A percentile compares a stretch with the other conserved stretches of the same genome.
Evolutionary conservation across 2,113 vertebrate species (phyloP).

Genomic region (Bambusicola thoracicus): DNA sequence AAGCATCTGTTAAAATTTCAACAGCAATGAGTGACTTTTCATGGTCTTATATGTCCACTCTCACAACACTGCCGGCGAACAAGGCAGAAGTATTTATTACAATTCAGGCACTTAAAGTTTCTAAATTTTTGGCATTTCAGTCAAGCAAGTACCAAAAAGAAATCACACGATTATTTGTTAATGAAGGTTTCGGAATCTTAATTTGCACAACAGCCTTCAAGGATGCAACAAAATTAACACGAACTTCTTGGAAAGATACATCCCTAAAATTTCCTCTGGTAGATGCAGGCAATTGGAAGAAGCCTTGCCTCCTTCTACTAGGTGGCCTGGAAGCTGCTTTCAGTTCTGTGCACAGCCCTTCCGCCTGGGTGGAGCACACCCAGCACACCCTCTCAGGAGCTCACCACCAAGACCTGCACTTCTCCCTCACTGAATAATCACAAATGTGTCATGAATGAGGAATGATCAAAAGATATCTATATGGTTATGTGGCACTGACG

Average conservation of each 20-base stretch:
- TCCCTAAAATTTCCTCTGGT: background rate
- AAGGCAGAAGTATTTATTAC: background rate
- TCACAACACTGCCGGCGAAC: background rate
- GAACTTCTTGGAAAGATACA: background rate
- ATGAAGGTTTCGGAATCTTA: background rate
- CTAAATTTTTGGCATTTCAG: background rate
- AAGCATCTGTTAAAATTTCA: background rate
- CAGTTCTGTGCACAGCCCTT: background rate
- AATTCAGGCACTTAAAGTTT: background rate
- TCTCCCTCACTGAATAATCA: background rate
- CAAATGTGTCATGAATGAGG: background rate
- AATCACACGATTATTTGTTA: background rate
- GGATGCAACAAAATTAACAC: background rate
- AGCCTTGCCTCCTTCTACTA: background rate
- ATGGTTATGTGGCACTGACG: background rate
- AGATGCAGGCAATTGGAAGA: background rate
- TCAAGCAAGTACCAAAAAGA: background rate
- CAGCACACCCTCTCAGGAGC: background rate
- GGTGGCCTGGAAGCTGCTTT: constrained; percentile 4
- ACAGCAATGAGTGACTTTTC: background rate
- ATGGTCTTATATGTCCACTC: background rate
- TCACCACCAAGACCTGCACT: background rate
- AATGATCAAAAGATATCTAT: background rate
- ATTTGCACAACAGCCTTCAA: constrained; percentile 12
- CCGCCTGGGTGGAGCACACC: constrained; percentile 2